Evolutionary conservation across 2,113 vertebrate genomes (phyloP).

Genomic region (Spizaetus ornatus): DNA sequence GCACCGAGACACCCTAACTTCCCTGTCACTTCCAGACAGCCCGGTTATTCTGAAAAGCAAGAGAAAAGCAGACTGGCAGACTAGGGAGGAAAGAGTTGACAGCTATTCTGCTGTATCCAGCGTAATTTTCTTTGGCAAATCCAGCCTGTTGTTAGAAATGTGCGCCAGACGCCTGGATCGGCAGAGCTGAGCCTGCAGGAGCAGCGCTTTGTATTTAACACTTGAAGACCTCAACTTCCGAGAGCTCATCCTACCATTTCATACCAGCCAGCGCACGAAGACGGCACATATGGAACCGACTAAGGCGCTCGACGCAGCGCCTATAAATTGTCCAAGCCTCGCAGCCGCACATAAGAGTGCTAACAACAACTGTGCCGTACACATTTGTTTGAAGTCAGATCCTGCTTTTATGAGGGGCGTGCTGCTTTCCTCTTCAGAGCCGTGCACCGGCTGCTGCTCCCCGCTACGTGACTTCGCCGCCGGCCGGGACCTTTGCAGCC

Average conservation of each 20-base stretch:
- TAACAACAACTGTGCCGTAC: background rate
- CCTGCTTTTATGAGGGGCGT: background rate
- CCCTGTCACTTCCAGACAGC: fast-evolving
- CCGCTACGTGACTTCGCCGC: background rate
- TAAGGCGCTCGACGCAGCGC: background rate
- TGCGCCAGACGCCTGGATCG: background rate
- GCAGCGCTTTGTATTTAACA: conserved; percentile 14
- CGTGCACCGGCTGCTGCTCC: background rate
- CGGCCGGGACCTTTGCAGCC: background rate
- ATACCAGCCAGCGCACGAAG: background rate
- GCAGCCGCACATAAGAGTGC: background rate
- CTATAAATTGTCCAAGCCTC: background rate
- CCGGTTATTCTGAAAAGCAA: background rate
- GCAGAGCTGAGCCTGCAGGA: background rate
- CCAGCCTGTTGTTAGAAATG: background rate
- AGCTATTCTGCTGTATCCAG: background rate
- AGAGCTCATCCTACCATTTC: background rate
- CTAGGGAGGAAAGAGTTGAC: conserved; percentile 27
- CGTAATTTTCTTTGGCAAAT: conserved; percentile 17
- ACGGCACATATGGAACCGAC: background rate
- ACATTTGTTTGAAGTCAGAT: background rate
- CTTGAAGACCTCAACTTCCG: background rate
- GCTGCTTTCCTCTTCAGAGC: background rate
- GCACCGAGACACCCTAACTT: background rate
- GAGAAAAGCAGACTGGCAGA: background rate